Percentiles rank a stretch among this genome's conserved stretches.
Conservation (phyloP, 2,888 invertebrate species). For the Trachelus stipa region DNA sequence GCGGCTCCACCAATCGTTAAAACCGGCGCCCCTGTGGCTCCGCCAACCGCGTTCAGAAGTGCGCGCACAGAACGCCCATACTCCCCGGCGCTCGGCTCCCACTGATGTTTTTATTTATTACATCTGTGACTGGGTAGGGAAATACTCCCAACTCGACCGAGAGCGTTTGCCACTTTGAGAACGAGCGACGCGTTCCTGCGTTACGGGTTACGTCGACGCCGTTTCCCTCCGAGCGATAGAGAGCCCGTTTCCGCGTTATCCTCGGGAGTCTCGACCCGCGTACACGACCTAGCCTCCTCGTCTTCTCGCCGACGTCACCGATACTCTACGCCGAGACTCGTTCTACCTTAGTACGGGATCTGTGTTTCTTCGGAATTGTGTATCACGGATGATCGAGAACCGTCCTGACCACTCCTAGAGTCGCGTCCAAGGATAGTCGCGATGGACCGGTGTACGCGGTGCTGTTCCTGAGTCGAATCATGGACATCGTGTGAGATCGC, state of each 20-base stretch:
- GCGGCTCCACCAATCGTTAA: conserved; percentile 10
- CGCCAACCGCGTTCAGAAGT: conserved; percentile 48
- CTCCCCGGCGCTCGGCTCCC: conserved; percentile 60
- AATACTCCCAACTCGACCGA: conserved; percentile 65
- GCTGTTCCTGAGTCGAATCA: conserved; percentile 31
- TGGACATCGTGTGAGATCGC: conserved; percentile 40
- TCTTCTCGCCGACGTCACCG: conserved; percentile 7
- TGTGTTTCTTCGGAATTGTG: background rate
- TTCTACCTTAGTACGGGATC: background rate
- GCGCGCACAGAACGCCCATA: conserved; percentile 55
- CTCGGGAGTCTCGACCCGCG: conserved; percentile 14
- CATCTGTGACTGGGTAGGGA: conserved; percentile 67
- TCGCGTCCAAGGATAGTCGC: conserved; percentile 16
- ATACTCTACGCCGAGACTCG: conserved; percentile 16
- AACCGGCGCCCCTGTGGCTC: conserved; percentile 42
- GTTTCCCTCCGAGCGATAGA: conserved; percentile 55
- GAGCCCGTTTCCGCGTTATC: conserved; percentile 39
- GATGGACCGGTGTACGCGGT: conserved; percentile 32
- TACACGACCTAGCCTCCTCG: conserved; percentile 23
- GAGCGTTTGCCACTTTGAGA: conserved; percentile 64
- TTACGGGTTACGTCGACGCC: conserved; percentile 58
- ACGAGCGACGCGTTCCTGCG: conserved; percentile 62
- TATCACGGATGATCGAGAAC: background rate
- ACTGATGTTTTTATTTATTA: conserved; percentile 67
- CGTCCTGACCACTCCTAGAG: conserved; percentile 5